Evolutionary conservation across 2,797 vertebrate genomes (phyloP), one percentile per base, ranked within the genome.

Genomic region (Arctocebus calabarensis): DNA sequence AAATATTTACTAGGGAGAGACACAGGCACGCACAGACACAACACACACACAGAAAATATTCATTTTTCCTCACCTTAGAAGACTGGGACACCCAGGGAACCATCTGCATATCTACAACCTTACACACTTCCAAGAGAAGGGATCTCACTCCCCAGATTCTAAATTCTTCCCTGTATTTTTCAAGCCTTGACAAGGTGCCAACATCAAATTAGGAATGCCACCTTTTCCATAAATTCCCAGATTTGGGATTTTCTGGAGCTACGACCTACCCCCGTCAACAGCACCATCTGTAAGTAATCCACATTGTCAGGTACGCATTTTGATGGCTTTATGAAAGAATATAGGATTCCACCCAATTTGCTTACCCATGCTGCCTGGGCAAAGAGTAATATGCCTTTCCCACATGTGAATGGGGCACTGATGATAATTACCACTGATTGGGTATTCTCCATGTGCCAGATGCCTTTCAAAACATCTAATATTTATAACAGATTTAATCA

Each of bases 401-500:
- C 89, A 57, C 86, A 90, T 70, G 81, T 55, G 84, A 96, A 91
- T 55, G 68, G 74, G 68, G 74, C 61, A 55, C 52, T 83, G 71
- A 68, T 78, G 68, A 82, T 74, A 96, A 94, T 84, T 25, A 62
- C 74, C 92, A 73, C 40, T 95, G 81, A 73, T 4, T 78, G 84
- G 89, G 71, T 78, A 40, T 74, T 79, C 61, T 45, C 91, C 74
- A 11, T 10, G 45, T 62, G 48, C 88, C 88, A 68, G 74, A 48
- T 13, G 68, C 71, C 91, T 94, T 92, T 74, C 86, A 75, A 89
- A 89, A 90, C 88, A 88, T 75, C 75, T 89, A 93, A 61, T 91
- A 94, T 92, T 89, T 94, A 61, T 55, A 90, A 91, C 55, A 64
- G 52, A 61, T 86, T 92, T 88, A 87, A 94, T 95, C 92, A 95